These are phyloP conservation scores for Protodeltote pygarga DNA, from an alignment of 2,888 invertebrate genomes.

Conservation along the genomic window DNA sequence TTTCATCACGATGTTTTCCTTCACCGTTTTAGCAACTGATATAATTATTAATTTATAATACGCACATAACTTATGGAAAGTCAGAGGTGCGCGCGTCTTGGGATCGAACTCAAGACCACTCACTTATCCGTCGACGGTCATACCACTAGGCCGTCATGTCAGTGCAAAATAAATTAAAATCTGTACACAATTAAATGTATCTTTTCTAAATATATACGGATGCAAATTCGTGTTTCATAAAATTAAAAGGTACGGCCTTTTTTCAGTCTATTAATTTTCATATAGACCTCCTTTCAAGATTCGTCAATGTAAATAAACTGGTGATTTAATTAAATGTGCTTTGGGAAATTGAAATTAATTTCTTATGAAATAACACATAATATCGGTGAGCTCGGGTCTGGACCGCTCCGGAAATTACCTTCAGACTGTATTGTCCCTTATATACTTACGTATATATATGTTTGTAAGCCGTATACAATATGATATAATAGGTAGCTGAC, in stretches of 20 bases:
- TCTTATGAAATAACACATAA: slow-evolving; percentile 26
- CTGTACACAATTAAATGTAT: background rate
- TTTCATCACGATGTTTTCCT: too few relatives aligned
- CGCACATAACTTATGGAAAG: too few relatives aligned
- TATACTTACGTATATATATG: slow-evolving; percentile 12
- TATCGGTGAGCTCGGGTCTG: slow-evolving; percentile 10
- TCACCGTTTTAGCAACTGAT: too few relatives aligned
- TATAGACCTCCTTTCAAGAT: background rate
- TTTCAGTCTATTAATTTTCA: background rate
- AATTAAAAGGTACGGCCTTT: background rate
- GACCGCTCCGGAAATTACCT: slow-evolving; percentile 41
- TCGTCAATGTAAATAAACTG: slow-evolving; percentile 5
- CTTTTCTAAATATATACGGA: too few relatives aligned
- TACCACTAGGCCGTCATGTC: too few relatives aligned
- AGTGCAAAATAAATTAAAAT: background rate
- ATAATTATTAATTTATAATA: too few relatives aligned
- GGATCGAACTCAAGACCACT: too few relatives aligned
- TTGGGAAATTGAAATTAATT: slow-evolving; percentile 32
- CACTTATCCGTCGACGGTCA: too few relatives aligned
- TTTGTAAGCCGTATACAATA: slow-evolving; percentile 9
- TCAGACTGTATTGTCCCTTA: slow-evolving; percentile 21
- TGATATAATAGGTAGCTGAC: slow-evolving; percentile 5
- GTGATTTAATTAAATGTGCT: slow-evolving; percentile 20
- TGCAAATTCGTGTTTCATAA: too few relatives aligned
- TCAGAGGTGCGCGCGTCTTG: too few relatives aligned